Conservation (phyloP, 2,113 vertebrate genomes). For the Atlantisia rogersi region DNA sequence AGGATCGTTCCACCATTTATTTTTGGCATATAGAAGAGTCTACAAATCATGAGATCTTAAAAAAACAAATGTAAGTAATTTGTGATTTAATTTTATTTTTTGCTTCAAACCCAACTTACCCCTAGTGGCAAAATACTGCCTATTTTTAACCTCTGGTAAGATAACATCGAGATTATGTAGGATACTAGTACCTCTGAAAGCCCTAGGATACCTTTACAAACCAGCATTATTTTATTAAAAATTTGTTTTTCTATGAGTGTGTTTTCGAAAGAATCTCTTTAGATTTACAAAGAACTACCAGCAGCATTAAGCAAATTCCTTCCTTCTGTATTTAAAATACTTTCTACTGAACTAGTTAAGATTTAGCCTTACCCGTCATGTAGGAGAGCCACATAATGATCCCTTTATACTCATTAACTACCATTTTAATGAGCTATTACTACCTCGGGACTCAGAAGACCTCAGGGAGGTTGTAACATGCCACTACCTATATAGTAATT, state of each 20-base stretch:
- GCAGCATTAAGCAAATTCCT: conserved; percentile 1
- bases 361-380: conserved; percentile 5
- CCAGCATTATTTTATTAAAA: background rate
- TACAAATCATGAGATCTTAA: background rate
- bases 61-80: background rate
- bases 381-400: conserved; percentile 41
- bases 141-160: background rate
- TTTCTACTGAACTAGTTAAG: conserved; percentile 43
- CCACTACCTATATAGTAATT: conserved; percentile 70
- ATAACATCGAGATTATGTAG: background rate
- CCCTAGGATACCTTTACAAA: background rate
- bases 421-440: conserved; percentile 72
- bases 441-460: conserved; percentile 62
- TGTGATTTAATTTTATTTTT: background rate
- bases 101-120: background rate
- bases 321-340: conserved; percentile 9
- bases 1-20: background rate
- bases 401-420: conserved; percentile 68
- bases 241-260: background rate
- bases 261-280: background rate
- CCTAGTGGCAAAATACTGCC: rapidly evolving
- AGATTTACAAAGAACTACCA: conserved; percentile 19
- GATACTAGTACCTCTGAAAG: background rate
- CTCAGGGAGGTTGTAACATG: conserved; percentile 71
- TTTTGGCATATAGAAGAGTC: background rate